These are phyloP conservation scores for Eristalinus aeneus DNA, from an alignment of 2,888 invertebrate genomes.

Conservation along the genomic window DNA sequence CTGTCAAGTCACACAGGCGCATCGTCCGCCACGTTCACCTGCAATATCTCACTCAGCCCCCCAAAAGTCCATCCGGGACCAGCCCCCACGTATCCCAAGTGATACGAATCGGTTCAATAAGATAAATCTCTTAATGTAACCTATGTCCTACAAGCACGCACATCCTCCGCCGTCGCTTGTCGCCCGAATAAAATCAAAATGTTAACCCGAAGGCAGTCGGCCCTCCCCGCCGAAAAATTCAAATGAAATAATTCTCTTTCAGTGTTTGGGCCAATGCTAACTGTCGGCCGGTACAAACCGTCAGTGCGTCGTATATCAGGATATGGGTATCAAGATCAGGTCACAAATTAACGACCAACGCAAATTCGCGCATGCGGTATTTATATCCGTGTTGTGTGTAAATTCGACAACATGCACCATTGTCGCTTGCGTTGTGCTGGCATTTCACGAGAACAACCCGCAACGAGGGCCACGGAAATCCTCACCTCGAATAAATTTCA, in stretches of 20 bases:
- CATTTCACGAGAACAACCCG: not conserved
- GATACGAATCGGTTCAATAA: conserved; percentile 70
- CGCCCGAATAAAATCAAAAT: conserved; percentile 55
- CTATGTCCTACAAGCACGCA: conserved; percentile 71
- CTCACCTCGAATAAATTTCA: conserved; percentile 69
- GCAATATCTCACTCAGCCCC: not conserved
- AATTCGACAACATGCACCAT: conserved; percentile 71
- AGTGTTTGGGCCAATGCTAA: conserved; percentile 66
- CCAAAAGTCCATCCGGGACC: not conserved
- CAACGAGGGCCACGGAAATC: conserved; percentile 63
- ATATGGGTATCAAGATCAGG: conserved; percentile 72
- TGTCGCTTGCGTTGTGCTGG: not conserved
- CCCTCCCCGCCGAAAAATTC: conserved; percentile 20
- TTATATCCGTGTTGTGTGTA: conserved; percentile 71
- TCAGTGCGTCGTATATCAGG: conserved; percentile 61
- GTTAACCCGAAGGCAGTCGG: conserved; percentile 7
- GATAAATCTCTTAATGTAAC: conserved; percentile 70
- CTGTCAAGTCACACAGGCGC: not conserved
- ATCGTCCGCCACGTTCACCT: not conserved
- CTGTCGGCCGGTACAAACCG: conserved; percentile 64
- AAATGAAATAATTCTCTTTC: conserved; percentile 68
- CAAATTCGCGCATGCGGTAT: conserved; percentile 70
- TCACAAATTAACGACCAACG: conserved; percentile 73
- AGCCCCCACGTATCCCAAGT: not conserved
- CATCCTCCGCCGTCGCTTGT: conserved; percentile 45